Conservation (phyloP, 1,140 invertebrate species). For the Penaeus vannamei region DNA sequence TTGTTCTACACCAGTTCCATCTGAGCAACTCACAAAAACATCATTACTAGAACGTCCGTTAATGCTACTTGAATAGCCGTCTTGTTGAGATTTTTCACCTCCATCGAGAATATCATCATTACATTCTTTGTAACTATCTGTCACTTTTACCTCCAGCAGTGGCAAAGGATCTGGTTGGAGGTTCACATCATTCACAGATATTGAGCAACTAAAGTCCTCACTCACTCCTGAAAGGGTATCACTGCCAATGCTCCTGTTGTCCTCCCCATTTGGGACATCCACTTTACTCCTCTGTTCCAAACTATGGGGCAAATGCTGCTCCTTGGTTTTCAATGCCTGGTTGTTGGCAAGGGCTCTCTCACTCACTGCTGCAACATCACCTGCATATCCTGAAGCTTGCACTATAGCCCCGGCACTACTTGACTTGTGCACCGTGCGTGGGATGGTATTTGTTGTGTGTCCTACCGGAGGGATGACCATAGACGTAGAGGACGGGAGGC, state of each 20-base stretch:
- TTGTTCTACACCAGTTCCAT: too few species aligned
- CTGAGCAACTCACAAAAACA: too few species aligned
- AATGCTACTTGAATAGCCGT: too few species aligned
- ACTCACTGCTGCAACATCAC: background rate
- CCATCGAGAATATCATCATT: too few species aligned
- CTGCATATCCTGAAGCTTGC: background rate
- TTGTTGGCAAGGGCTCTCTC: background rate
- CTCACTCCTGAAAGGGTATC: constrained; percentile 67
- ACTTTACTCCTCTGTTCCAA: background rate
- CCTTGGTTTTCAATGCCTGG: too few species aligned
- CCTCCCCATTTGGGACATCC: constrained; percentile 8
- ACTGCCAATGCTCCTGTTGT: constrained; percentile 64
- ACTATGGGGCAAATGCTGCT: too few species aligned
- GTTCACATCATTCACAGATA: constrained; percentile 28
- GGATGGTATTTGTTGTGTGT: background rate
- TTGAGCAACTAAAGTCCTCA: constrained; percentile 68
- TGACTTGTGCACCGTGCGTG: constrained; percentile 47
- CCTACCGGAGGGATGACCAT: constrained; percentile 29
- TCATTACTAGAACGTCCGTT: too few species aligned
- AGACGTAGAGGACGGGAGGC: constrained; percentile 43
- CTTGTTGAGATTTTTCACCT: too few species aligned
- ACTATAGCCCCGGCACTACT: constrained; percentile 40
- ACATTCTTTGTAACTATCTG: background rate
- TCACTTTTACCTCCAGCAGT: constrained; percentile 43
- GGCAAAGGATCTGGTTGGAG: constrained; percentile 31